Evolutionary conservation across 2,113 vertebrate genomes (phyloP), one percentile per base, ranked within the genome.

Genomic region (Hassar affinis): DNA sequence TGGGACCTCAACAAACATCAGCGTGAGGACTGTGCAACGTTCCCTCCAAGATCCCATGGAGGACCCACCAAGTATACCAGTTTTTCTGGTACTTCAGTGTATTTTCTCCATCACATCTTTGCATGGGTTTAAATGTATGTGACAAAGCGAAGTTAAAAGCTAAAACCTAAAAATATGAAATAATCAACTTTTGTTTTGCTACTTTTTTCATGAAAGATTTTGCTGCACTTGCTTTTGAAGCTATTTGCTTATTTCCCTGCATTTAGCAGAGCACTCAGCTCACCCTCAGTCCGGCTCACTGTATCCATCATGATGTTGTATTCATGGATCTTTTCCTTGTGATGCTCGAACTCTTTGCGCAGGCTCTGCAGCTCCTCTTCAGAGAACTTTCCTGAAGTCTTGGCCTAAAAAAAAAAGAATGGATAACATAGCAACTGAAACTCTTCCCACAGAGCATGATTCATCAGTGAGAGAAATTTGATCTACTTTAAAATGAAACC

Each of bases 381-480:
- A 0, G 95, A 96, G 91, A 99, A 99, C 87, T 96, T 99, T n/a
- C 95, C 96, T 0, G 97, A 99, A n/a, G 83, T 93, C 90, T 95
- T 95, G 0, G 98, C 98, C 98, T 99, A 64, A 82, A 81, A 27
- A 69, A 82, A 82, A 52, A n/a, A 7, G 10, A 77, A 14, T 1
- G 17, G 17, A 75, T 30, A 52, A 52, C 27, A 75, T 75, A 33
- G 18, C 51, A 54, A 76, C 51, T 49, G 5, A 27, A 74, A 27
- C 49, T 27, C 69, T 12, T 47, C n/a, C n/a, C n/a, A n/a, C n/a
- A 72, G 10, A 47, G 22, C 6, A 71, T 25, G 64, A 47, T 14
- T 72, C 5, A 47, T 7, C 12, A 6, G 1, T 1, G 25, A 49
- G n/a, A 27, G 45, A 74, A 49, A 49, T 15, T n/a, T 42, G 27